Evolutionary conservation across 2,113 vertebrate species (phyloP).

Genomic region (Sturnira hondurensis): DNA sequence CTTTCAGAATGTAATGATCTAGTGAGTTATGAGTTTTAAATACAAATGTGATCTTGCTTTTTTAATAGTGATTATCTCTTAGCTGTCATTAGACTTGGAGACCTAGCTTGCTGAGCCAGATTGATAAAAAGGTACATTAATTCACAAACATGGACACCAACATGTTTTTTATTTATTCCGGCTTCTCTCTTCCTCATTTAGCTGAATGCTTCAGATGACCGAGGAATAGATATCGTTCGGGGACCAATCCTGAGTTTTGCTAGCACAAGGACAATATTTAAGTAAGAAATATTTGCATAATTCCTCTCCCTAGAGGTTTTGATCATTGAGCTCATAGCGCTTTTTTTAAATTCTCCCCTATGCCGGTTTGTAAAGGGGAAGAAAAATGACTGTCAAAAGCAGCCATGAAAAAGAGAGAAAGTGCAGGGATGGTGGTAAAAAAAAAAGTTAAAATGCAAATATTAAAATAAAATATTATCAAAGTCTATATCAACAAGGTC

Average conservation of each 20-base stretch:
- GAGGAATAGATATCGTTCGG: conserved; percentile 94
- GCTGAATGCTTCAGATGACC: conserved; percentile 97
- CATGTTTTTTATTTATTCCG: not conserved
- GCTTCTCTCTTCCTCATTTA: conserved; percentile 59
- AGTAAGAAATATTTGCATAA: conserved; percentile 81
- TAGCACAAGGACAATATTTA: conserved; percentile 98
- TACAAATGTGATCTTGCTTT: not conserved
- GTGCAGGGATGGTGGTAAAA: not conserved
- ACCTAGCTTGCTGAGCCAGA: not conserved
- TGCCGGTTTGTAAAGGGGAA: not conserved
- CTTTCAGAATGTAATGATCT: not conserved
- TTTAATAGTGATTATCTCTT: not conserved
- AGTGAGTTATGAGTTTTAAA: not conserved
- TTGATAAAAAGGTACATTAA: not conserved
- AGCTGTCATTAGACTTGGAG: not conserved
- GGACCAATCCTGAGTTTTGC: conserved; percentile 96
- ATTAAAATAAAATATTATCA: not conserved
- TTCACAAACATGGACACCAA: not conserved
- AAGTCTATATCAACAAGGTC: not conserved
- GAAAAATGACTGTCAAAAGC: not conserved
- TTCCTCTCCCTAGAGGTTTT: not conserved
- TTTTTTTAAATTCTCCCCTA: not conserved
- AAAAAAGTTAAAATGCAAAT: not conserved
- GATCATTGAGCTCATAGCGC: not conserved
- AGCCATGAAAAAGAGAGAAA: not conserved